Evolutionary conservation across 2,888 invertebrate species (phyloP), one percentile per base, ranked within the genome.

Genomic region (Ichneumoninae sp.): DNA sequence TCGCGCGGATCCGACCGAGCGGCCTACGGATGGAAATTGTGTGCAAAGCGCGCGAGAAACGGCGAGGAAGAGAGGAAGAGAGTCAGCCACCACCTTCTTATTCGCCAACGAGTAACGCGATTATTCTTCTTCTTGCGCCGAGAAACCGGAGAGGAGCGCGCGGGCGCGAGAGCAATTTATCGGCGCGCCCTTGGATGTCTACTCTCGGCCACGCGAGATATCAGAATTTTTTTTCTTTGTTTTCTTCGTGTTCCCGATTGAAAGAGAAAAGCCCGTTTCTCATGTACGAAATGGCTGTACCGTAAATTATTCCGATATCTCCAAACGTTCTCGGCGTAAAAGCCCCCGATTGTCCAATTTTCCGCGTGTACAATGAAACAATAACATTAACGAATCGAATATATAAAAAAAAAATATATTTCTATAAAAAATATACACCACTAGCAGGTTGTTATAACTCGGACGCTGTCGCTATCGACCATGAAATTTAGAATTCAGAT

Each of bases 1-100:
- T 90, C 89, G 86, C 87, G 88, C 88, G 88, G 85, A 87, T 87
- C 87, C 88, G 82, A 85, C 85, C 80, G 74, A 66, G 65, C 50
- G 66, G 57, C 68, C 77, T 69, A 47, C 65, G 65, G 78, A 82
- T 85, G 88, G 85, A 87, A 87, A 87, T 86, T 85, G 87, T 86
- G 82, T 88, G 86, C 85, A 83, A 84, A 86, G 63, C 83, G 71
- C 68, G 73, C 66, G 52, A 63, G 60, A 63, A 63, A 63, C 60
- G 26, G 33, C 36, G 65, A 69, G 70, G 57, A 68, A 81, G 79
- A 73, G 78, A 83, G 85, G 77, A 85, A 86, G 81, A 87, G 85
- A 88, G 87, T 83, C 88, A 86, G 52, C 66, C 76, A 40, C 76
- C 66, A 76, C 76, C 87, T 87, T 87, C 86, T 87, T 83, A 83